Conservation (phyloP, 2,797 vertebrate species). For the Monodelphis domestica region DNA sequence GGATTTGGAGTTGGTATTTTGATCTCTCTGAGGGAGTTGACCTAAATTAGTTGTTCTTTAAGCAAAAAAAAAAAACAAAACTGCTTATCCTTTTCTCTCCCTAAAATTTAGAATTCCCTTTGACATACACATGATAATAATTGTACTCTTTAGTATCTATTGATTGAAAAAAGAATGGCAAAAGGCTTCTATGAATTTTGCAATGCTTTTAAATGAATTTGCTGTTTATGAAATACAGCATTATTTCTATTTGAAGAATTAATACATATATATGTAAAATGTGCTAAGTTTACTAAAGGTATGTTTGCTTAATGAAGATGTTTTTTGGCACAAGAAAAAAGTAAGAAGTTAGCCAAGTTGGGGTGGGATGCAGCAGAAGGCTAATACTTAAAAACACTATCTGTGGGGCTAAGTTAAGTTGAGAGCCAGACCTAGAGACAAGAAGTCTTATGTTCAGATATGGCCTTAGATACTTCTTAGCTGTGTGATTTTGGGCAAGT, state of each 20-base stretch:
- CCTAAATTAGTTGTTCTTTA: neutral
- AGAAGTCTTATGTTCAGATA: no score
- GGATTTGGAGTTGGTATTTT: neutral
- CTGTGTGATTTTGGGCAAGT: no score
- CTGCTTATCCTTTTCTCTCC: neutral
- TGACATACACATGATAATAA: neutral
- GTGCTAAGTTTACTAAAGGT: neutral
- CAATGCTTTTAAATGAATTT: no score
- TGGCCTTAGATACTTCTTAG: no score
- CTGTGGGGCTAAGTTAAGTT: no score
- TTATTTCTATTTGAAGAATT: no score
- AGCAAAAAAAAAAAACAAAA: no score
- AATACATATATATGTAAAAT: no score
- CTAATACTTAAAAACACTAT: neutral
- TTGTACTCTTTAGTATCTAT: neutral
- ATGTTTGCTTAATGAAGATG: neutral
- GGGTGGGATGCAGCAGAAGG: no score
- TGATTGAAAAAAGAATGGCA: neutral
- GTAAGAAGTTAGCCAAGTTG: neutral
- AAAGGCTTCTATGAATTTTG: neutral
- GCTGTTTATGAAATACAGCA: no score
- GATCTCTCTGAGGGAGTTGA: neutral
- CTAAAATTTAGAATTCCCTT: neutral
- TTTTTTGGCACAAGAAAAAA: neutral
- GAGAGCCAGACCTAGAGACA: no score